A percentile compares a stretch with the other conserved stretches of the same genome.
Evolutionary conservation across 2,888 invertebrate species (phyloP).

Genomic region (Epiperipatus broadwayi): DNA sequence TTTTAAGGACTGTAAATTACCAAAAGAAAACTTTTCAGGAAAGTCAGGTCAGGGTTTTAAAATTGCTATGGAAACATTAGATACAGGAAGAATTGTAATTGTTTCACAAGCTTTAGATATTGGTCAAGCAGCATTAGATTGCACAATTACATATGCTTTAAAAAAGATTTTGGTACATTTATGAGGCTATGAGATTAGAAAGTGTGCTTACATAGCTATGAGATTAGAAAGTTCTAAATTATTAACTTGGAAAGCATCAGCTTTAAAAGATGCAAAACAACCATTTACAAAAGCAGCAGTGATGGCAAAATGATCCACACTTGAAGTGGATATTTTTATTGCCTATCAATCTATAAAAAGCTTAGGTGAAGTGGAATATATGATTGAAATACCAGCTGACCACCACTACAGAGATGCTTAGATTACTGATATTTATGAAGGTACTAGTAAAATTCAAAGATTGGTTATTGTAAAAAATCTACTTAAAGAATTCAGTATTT

Average conservation of each 20-base stretch:
- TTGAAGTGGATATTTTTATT: slow-evolving; percentile 74
- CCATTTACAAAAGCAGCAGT: slow-evolving; percentile 78
- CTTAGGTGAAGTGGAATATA: slow-evolving; percentile 84
- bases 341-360: slow-evolving; percentile 70
- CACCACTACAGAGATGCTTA: slow-evolving; percentile 83
- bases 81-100: slow-evolving; percentile 79
- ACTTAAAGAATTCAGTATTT: slow-evolving; percentile 52
- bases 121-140: slow-evolving; percentile 76
- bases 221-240: slow-evolving; percentile 62
- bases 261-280: slow-evolving; percentile 61
- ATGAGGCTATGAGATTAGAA: too few species aligned
- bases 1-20: slow-evolving; percentile 74
- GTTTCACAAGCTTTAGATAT: slow-evolving; percentile 84
- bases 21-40: slow-evolving; percentile 64
- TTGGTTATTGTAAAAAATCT: slow-evolving; percentile 73
- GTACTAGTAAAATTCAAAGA: slow-evolving; percentile 85
- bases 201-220: slow-evolving; percentile 76
- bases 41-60: slow-evolving; percentile 72
- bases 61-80: slow-evolving; percentile 77
- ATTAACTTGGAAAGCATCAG: slow-evolving; percentile 76
- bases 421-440: slow-evolving; percentile 94
- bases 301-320: slow-evolving; percentile 85
- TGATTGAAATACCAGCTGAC: slow-evolving; percentile 87
- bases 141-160: slow-evolving; percentile 71
- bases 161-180: too few species aligned